These are phyloP conservation scores for Aphyosemion australe DNA, from an alignment of 2,113 vertebrate genomes.

Conservation along the genomic window DNA sequence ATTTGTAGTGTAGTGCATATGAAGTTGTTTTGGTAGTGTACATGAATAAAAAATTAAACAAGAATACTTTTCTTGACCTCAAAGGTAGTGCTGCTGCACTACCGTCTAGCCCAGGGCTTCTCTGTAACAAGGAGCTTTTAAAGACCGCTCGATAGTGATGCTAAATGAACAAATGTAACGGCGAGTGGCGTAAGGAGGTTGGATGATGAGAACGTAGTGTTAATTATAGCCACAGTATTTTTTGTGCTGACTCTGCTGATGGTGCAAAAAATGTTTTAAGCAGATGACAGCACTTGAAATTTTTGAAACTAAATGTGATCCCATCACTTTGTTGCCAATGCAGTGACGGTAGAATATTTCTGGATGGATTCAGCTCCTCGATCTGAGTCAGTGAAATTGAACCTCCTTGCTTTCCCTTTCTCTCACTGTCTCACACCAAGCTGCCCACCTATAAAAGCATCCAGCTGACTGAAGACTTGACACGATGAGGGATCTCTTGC, in stretches of 20 bases:
- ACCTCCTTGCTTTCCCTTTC: conserved; percentile 36
- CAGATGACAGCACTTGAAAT: conserved; percentile 51
- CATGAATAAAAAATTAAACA: conserved; percentile 35
- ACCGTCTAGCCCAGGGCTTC: conserved; percentile 46
- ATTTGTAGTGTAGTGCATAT: conserved; percentile 67
- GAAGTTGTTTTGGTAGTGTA: conserved; percentile 65
- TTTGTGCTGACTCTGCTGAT: conserved; percentile 36
- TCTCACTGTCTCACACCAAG: conserved; percentile 21
- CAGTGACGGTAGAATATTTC: conserved; percentile 31
- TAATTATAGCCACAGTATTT: conserved; percentile 34
- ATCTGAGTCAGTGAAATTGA: conserved; percentile 58
- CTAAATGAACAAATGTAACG: conserved; percentile 37
- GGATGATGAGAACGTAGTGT: conserved; percentile 19
- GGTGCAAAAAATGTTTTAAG: conserved; percentile 23
- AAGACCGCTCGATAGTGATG: conserved; percentile 42
- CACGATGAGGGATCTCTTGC: conserved; percentile 43
- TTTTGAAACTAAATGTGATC: conserved; percentile 44
- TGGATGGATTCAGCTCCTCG: conserved; percentile 37
- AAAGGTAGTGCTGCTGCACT: conserved; percentile 51
- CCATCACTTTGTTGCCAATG: conserved; percentile 30
- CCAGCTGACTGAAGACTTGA: conserved; percentile 35
- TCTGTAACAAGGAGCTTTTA: conserved; percentile 59
- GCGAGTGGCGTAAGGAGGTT: conserved; percentile 4
- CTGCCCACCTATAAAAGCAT: conserved; percentile 43
- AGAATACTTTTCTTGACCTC: conserved; percentile 62